Percentiles rank a stretch among this genome's conserved stretches.
These are phyloP conservation scores for Hypomecis punctinalis DNA, from an alignment of 2,888 invertebrate genomes.

Conservation along the genomic window DNA sequence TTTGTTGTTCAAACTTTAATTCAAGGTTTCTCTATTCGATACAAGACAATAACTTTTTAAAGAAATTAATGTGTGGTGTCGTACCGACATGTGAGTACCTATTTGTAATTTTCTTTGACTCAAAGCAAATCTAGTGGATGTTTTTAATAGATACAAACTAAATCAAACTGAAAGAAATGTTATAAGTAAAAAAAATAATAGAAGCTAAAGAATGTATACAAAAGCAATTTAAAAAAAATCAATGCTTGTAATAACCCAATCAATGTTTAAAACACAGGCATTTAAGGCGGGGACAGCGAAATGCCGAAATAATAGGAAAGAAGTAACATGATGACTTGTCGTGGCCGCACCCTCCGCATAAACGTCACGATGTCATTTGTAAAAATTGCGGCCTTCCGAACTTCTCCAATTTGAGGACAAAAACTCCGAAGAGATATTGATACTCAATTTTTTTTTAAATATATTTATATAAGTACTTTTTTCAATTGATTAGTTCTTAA, in stretches of 20 bases:
- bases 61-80: not conserved
- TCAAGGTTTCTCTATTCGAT: too few relatives aligned
- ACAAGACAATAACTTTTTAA: not conserved
- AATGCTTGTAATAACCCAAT: slow-evolving; percentile 55
- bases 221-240: slow-evolving; percentile 14
- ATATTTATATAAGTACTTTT: too few relatives aligned
- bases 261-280: slow-evolving; percentile 62
- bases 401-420: slow-evolving; percentile 77
- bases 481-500: too few relatives aligned
- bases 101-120: too few relatives aligned
- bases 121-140: too few relatives aligned
- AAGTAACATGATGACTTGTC: slow-evolving; percentile 84
- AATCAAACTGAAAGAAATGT: not conserved
- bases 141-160: too few relatives aligned
- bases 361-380: slow-evolving; percentile 85
- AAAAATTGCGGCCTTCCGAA: slow-evolving; percentile 83
- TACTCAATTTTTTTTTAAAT: not conserved
- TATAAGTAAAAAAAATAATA: not conserved
- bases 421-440: slow-evolving; percentile 51
- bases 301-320: slow-evolving; percentile 79
- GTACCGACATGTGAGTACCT: not conserved
- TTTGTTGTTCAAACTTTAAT: not conserved
- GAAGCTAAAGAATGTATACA: not conserved
- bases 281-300: slow-evolving; percentile 66
- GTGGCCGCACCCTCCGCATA: slow-evolving; percentile 80